These are phyloP conservation scores for Equus przewalskii DNA, from an alignment of 2,113 vertebrate genomes.

Conservation along the genomic window DNA sequence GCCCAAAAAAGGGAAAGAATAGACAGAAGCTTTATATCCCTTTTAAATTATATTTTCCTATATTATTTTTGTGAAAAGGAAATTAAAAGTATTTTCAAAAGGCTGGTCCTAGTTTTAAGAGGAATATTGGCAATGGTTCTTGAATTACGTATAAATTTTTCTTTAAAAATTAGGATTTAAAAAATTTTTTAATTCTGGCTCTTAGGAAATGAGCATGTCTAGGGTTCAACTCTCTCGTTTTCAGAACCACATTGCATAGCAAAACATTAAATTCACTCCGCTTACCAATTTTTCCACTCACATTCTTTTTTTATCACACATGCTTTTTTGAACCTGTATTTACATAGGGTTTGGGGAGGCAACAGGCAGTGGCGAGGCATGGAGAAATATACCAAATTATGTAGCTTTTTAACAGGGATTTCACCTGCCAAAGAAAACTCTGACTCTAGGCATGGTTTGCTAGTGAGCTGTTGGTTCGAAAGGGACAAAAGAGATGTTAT, in stretches of 20 bases:
- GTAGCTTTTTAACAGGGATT: background rate
- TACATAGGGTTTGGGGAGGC: background rate
- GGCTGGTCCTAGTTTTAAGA: background rate
- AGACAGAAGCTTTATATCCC: background rate
- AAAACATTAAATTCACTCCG: background rate
- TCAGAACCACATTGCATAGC: background rate
- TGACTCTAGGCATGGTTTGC: background rate
- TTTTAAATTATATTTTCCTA: background rate
- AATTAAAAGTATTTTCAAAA: slow-evolving; percentile 33
- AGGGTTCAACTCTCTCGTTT: background rate
- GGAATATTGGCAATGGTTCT: background rate
- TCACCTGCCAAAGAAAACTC: slow-evolving; percentile 43
- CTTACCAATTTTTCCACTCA: background rate
- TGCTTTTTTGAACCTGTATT: background rate
- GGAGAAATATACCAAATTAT: background rate
- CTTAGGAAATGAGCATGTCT: background rate
- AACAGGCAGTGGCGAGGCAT: background rate
- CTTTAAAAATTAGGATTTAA: background rate
- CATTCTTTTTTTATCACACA: background rate
- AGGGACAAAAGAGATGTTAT: background rate
- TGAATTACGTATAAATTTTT: background rate
- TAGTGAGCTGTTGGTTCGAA: background rate
- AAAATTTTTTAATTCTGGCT: background rate
- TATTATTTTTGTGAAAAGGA: background rate
- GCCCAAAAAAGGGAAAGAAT: background rate